Conservation (phyloP, 1,140 invertebrate genomes). For the Oryzaephilus surinamensis region DNA sequence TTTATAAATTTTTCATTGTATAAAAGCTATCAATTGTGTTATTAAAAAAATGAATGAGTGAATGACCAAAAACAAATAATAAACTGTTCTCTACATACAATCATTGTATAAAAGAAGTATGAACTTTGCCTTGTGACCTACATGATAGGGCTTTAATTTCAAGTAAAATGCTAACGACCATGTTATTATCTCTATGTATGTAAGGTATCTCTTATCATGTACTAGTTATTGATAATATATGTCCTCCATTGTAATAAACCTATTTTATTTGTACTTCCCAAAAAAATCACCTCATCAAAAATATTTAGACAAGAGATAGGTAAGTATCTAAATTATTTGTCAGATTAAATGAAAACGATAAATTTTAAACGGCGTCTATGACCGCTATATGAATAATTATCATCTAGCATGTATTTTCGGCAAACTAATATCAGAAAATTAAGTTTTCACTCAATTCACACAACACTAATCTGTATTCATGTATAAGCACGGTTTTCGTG, state of each 20-base stretch:
- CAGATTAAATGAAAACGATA: too few relatives aligned
- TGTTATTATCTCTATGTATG: slow-evolving; percentile 31
- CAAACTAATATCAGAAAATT: too few relatives aligned
- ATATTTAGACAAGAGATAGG: slow-evolving; percentile 8
- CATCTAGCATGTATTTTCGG: too few relatives aligned
- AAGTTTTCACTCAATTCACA: too few relatives aligned
- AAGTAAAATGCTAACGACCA: slow-evolving; percentile 22
- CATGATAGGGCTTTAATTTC: slow-evolving; percentile 22
- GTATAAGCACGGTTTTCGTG: too few relatives aligned
- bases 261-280: too few relatives aligned
- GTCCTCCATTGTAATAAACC: slow-evolving; percentile 30
- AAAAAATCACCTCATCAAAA: slow-evolving; percentile 5
- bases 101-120: slow-evolving; percentile 19
- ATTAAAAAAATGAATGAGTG: slow-evolving; percentile 8
- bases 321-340: too few relatives aligned
- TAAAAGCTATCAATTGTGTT: too few relatives aligned
- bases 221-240: slow-evolving; percentile 34
- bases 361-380: too few relatives aligned
- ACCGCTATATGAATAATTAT: too few relatives aligned
- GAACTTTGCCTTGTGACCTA: slow-evolving; percentile 22
- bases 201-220: slow-evolving; percentile 29
- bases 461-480: too few relatives aligned
- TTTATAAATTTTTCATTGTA: too few relatives aligned
- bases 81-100: slow-evolving; percentile 16
- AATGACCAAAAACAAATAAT: slow-evolving; percentile 19